Evolutionary conservation across 2,113 vertebrate genomes (phyloP).

Genomic region (Hoplias malabaricus): DNA sequence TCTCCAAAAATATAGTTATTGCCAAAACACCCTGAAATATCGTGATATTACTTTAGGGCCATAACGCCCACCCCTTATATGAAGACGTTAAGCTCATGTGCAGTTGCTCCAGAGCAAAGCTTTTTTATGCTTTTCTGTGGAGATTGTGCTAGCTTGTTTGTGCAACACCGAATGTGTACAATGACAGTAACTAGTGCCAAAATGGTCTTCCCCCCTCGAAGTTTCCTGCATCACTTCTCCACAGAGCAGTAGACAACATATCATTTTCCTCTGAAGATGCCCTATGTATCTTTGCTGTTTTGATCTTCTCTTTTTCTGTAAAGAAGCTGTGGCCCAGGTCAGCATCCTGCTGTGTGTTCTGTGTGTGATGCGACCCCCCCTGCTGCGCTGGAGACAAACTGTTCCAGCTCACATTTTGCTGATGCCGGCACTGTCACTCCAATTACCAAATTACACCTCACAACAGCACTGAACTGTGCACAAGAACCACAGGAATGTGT

Average conservation of each 20-base stretch:
- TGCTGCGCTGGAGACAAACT: background rate
- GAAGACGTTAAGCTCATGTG: too few species aligned
- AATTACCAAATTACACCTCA: background rate
- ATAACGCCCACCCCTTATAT: too few species aligned
- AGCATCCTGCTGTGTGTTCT: background rate
- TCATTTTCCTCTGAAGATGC: constrained; percentile 1
- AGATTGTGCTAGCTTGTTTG: too few species aligned
- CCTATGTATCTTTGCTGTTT: background rate
- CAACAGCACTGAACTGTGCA: background rate
- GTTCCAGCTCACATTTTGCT: background rate
- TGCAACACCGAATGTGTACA: too few species aligned
- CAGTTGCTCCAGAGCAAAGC: too few species aligned
- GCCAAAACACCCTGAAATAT: too few species aligned
- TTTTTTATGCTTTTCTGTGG: too few species aligned
- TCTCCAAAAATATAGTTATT: too few species aligned
- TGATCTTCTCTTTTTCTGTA: background rate
- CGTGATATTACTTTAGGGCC: too few species aligned
- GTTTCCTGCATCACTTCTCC: background rate
- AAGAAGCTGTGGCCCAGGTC: background rate
- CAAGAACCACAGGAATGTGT: background rate
- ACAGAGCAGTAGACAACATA: background rate
- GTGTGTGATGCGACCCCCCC: constrained; percentile 1
- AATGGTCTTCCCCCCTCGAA: background rate
- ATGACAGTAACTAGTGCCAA: background rate
- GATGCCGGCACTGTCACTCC: background rate